These are phyloP conservation scores for Drosophila acutilabella DNA, from an alignment of 2,888 invertebrate genomes.

Conservation along the genomic window DNA sequence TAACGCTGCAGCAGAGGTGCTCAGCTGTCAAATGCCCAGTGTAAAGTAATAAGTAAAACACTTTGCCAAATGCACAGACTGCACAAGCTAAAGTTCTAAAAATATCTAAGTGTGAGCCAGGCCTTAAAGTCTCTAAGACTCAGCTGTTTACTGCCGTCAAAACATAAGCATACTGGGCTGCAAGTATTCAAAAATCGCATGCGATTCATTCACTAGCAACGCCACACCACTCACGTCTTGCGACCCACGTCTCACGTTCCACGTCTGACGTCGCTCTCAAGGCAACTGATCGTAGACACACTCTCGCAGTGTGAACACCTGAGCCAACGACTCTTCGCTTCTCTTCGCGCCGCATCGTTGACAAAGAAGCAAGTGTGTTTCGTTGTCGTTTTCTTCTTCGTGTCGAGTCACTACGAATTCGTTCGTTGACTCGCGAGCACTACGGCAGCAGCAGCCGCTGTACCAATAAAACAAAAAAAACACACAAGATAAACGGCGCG, in stretches of 20 bases:
- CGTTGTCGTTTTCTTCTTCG: conserved; percentile 11
- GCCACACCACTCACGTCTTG: not conserved
- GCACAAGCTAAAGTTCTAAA: no score
- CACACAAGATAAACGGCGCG: conserved; percentile 50
- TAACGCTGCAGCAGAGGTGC: no score
- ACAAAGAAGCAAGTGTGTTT: conserved; percentile 26
- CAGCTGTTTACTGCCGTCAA: no score
- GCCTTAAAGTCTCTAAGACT: no score
- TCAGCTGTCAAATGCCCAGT: no score
- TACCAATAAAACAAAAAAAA: conserved; percentile 44
- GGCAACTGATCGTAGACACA: conserved; percentile 29
- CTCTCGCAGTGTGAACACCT: conserved; percentile 27
- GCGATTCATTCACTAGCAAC: conserved; percentile 44
- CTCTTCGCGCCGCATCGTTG: conserved; percentile 22
- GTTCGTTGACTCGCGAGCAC: conserved; percentile 80
- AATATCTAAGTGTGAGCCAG: no score
- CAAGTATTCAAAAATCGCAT: conserved; percentile 54
- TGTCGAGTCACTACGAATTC: conserved; percentile 79
- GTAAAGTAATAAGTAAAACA: no score
- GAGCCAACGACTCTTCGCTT: conserved; percentile 11
- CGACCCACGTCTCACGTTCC: no score
- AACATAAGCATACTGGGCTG: no score
- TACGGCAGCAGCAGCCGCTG: conserved; percentile 31
- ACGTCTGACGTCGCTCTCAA: conserved; percentile 16
- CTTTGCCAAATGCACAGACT: no score